Evolutionary conservation across 2,888 invertebrate species (phyloP), one percentile per base, ranked within the genome.

Genomic region (Harpalus rufipes): DNA sequence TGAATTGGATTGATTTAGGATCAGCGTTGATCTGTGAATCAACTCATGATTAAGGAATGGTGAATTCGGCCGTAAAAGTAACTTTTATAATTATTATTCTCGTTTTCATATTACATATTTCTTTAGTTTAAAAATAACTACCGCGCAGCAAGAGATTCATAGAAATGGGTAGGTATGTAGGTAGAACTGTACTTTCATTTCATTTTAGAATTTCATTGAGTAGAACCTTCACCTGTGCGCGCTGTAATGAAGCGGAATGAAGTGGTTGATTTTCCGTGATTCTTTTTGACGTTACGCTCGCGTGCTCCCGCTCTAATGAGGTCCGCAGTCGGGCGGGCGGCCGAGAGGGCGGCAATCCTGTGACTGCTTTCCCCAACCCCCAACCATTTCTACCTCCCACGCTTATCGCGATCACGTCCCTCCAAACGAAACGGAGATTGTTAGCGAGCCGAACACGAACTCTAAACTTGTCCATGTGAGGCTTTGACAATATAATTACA

Each of bases 221-320:
- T 51, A 12, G 44, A 51, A 51, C 44, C 44, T 51, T 51, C 76
- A 58, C 58, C 78, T 78, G 56, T 56, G n/a, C 10, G 16, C 14
- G 14, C 78, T 16, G 78, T 76, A 76, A 51, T 78, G 51, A 58
- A 51, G 58, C 14, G 78, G 68, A 68, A 68, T 68, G 68, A 68
- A 68, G 68, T 51, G 81, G 65, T 81, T 81, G 81, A 81, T 81
- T 65, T 68, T 65, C 63, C 81, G 81, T 81, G 81, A 81, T 81
- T 68, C 81, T 65, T 80, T 68, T 68, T 81, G 81, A 81, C 81
- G 65, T 65, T 32, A 14, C 44, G 72, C 51, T 82, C 56, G 82
- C 82, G 82, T 82, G 72, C 58, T 32, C 32, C 74, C 7, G 8
- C 14, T 12, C 72, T 59, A 65, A 81, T 81, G 68, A 25, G 81